Percentiles rank a stretch among this genome's conserved stretches.
These are phyloP conservation scores for Numida meleagris DNA, from an alignment of 2,113 vertebrate genomes.

Conservation along the genomic window DNA sequence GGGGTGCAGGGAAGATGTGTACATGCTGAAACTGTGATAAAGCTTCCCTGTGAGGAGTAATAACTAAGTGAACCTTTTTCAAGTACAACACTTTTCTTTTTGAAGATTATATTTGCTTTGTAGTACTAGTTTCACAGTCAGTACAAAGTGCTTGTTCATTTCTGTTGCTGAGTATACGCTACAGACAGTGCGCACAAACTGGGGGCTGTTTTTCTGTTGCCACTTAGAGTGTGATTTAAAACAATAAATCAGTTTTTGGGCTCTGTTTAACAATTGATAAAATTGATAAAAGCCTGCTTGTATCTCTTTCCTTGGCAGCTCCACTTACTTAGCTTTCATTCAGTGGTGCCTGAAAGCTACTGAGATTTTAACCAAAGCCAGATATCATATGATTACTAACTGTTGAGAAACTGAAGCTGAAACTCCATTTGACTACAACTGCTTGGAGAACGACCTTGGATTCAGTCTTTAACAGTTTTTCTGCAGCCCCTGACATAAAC, in stretches of 20 bases:
- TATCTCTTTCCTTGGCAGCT: background rate
- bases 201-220: background rate
- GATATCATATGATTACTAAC: background rate
- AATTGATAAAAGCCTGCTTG: background rate
- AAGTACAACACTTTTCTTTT: slow-evolving; percentile 37
- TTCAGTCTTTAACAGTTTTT: background rate
- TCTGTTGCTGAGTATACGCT: background rate
- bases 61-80: slow-evolving; percentile 46
- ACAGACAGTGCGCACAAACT: background rate
- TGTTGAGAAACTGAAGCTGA: background rate
- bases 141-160: background rate
- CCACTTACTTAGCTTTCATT: background rate
- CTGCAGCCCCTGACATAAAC: background rate
- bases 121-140: slow-evolving; percentile 14
- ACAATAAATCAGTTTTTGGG: background rate
- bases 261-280: background rate
- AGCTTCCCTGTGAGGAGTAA: background rate
- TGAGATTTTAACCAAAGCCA: background rate
- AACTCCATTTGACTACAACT: fast-evolving
- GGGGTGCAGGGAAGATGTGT: background rate
- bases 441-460: background rate
- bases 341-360: background rate
- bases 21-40: background rate
- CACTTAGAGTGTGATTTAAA: background rate
- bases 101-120: slow-evolving; percentile 51